Conservation (phyloP, 2,888 invertebrate species). For the Altica lythri region DNA sequence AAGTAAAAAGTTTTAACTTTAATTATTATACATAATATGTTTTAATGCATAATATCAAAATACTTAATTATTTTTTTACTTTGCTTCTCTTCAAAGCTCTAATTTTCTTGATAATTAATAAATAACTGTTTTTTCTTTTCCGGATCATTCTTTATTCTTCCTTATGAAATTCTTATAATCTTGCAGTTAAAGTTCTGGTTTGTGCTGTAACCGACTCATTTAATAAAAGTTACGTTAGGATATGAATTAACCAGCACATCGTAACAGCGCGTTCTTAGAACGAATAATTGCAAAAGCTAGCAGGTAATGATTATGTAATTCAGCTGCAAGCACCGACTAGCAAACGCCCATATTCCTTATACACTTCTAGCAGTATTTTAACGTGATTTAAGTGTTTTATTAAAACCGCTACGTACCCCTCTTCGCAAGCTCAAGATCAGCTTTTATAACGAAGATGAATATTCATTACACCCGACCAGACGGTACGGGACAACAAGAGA, state of each 20-base stretch:
- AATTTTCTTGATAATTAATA: too few relatives aligned
- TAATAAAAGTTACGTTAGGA: neutral
- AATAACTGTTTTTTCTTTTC: too few relatives aligned
- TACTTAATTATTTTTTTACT: too few relatives aligned
- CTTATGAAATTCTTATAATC: too few relatives aligned
- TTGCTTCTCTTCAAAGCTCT: too few relatives aligned
- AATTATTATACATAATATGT: too few relatives aligned
- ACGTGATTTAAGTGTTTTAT: conserved; percentile 55
- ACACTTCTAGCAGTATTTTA: conserved; percentile 48
- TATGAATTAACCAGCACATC: neutral
- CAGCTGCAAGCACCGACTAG: conserved; percentile 29
- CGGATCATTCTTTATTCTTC: too few relatives aligned
- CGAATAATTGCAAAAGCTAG: conserved; percentile 34
- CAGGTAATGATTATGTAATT: conserved; percentile 40
- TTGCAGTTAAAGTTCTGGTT: too few relatives aligned
- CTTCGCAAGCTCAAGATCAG: conserved; percentile 45
- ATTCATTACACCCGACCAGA: conserved; percentile 45
- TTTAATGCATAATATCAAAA: too few relatives aligned
- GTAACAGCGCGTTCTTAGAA: conserved; percentile 26
- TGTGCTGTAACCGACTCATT: neutral
- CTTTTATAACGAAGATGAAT: conserved; percentile 50
- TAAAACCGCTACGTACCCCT: conserved; percentile 44
- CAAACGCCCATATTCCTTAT: conserved; percentile 41
- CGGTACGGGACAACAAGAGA: conserved; percentile 12
- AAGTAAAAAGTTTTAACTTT: too few relatives aligned